Base-by-base conservation (phyloP, 1,140 invertebrate genomes). In the Drosophila subobscura region DNA sequence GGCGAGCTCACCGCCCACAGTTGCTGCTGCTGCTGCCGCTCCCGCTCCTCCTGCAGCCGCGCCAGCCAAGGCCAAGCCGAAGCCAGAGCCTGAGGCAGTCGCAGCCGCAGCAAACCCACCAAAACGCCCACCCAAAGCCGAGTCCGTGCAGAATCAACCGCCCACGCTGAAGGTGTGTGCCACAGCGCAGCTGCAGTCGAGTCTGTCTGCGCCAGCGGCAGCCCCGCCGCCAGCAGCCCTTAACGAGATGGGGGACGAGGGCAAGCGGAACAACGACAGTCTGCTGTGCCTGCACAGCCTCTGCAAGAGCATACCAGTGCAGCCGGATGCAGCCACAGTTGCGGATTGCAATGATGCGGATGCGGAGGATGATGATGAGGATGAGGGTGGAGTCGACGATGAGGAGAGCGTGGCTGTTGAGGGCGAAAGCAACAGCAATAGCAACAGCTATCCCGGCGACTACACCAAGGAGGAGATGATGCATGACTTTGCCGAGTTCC, bases 251-350 rank as follows among this genome's bases (percentile, higher is more conserved):
- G 57, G 72, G 7, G 73, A 81, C 4, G 33, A 37, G 10, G 10
- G n/a, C 58, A 51, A 4, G 64, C 71, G 8, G 79, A 47, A 37
- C 52, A 84, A 88, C 22, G 79, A 88, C 33, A 88, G 89, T 53
- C 47, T 90, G n/a, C 56, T 79, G n/a, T 85, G 84, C 27, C 49
- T 90, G 47, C 78, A 90, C 45, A 89, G 83, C 44, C 67, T 90
- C 10, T 90, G 89, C 66, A 90, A 90, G 55, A 79, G 89, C 45
- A 86, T 90, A 47, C 79, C 89, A 27, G 70, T 84, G 79, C 84
- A 86, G n/a, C 71, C 81, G 4, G 84, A 84, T 49, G 75, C 33
- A 12, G 33, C 66, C 8, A 51, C 75, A 1, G 68, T 37, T 22
- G 52, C 51, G 5, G 78, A 49, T 5, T 53, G 27, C 0, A 65